Evolutionary conservation across 2,888 invertebrate species (phyloP).

Genomic region (Salticus scenicus): DNA sequence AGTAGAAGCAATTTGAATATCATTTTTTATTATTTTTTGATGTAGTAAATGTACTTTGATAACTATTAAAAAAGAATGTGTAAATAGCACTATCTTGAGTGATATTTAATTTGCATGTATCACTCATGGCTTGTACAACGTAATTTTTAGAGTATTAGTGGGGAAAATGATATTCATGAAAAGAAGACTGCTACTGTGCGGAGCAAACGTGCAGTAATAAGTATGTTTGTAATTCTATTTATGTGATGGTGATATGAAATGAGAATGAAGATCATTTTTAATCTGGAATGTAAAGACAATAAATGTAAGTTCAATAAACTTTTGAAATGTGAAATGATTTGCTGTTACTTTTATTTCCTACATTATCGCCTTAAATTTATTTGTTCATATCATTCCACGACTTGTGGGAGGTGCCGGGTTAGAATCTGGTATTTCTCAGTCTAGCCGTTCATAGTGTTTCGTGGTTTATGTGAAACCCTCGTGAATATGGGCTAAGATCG

Average conservation of each 20-base stretch:
- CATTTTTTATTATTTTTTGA: constrained; percentile 25
- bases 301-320: constrained; percentile 45
- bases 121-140: constrained; percentile 49
- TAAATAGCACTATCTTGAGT: constrained; percentile 51
- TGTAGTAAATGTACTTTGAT: constrained; percentile 45
- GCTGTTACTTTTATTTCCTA: not conserved
- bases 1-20: constrained; percentile 32
- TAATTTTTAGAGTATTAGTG: constrained; percentile 36
- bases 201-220: constrained; percentile 41
- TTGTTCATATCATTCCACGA: too few relatives aligned
- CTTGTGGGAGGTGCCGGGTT: too few relatives aligned
- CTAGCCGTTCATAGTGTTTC: too few relatives aligned
- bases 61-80: constrained; percentile 28
- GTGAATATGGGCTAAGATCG: too few relatives aligned
- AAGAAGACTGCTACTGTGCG: constrained; percentile 21
- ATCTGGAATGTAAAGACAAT: constrained; percentile 60
- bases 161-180: constrained; percentile 15
- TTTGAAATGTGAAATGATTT: constrained; percentile 43
- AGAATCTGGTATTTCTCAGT: too few relatives aligned
- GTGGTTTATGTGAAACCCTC: too few relatives aligned
- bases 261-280: constrained; percentile 59
- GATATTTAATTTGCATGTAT: not conserved
- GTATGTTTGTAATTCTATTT: constrained; percentile 53
- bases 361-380: too few relatives aligned
- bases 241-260: constrained; percentile 36